Percentiles rank a stretch among this genome's conserved stretches.
phyloP scores from a whole-genome alignment of 2,113 vertebrate species.

The Apaloderma vittatum region DNA sequence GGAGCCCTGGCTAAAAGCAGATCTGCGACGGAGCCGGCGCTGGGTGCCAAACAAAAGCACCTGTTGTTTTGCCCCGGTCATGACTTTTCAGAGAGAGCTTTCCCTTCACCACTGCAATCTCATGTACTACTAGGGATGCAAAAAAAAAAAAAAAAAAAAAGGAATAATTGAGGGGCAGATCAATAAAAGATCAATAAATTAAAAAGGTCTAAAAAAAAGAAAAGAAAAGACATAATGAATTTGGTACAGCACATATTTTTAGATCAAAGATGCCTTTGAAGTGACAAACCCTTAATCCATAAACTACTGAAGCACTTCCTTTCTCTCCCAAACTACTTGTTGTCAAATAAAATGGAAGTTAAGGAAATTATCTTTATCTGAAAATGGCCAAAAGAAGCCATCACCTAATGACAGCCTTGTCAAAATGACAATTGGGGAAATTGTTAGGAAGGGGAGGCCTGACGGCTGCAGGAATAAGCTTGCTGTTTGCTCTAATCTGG shows the following conservation, averaged over 20 bases:
- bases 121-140: constrained; percentile 17
- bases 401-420: constrained; percentile 85
- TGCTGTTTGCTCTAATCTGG: constrained; percentile 80
- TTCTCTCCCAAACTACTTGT: constrained; percentile 78
- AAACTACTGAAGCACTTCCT: constrained; percentile 81
- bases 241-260: constrained; percentile 88
- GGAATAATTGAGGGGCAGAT: constrained; percentile 73
- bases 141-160: constrained; percentile 39
- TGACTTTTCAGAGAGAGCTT: constrained; percentile 69
- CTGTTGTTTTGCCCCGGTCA: constrained; percentile 76
- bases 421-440: constrained; percentile 83
- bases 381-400: constrained; percentile 84
- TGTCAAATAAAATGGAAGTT: constrained; percentile 86
- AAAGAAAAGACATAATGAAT: constrained; percentile 79
- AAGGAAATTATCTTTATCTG: constrained; percentile 86
- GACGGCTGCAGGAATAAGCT: constrained; percentile 74
- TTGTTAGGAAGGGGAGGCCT: constrained; percentile 80
- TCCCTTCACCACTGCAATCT: constrained; percentile 26
- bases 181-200: constrained; percentile 86
- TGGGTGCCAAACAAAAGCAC: constrained; percentile 75
- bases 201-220: constrained; percentile 62
- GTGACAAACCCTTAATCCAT: constrained; percentile 82
- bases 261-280: constrained; percentile 88
- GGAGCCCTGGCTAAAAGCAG: constrained; percentile 43
- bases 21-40: rapidly evolving